Conservation (phyloP, 2,797 vertebrate species). For the Lacerta viridis region DNA sequence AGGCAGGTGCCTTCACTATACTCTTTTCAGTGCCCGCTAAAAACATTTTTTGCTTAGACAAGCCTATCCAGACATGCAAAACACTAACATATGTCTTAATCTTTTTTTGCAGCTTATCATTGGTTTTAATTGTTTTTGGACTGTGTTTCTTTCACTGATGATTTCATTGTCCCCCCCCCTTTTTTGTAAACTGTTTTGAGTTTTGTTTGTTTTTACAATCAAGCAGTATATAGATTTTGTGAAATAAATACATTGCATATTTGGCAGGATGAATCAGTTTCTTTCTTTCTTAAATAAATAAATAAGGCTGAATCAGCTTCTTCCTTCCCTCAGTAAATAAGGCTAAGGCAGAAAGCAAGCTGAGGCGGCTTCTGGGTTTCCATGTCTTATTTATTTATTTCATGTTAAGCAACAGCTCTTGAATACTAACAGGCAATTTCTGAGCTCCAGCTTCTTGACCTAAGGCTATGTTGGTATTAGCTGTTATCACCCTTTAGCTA, state of each 20-base stretch:
- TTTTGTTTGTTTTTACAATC: neutral
- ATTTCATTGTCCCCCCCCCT: too few species aligned
- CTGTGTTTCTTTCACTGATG: too few species aligned
- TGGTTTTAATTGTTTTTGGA: too few species aligned
- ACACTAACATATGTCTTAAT: too few species aligned
- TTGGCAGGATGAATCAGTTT: constrained; percentile 28
- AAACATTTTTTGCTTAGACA: too few species aligned
- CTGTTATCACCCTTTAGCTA: constrained; percentile 71
- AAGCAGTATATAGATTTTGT: too few species aligned
- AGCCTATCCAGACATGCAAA: too few species aligned
- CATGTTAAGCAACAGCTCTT: constrained; percentile 53
- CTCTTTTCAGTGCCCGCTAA: too few species aligned
- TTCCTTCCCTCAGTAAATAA: constrained; percentile 49
- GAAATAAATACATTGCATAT: neutral
- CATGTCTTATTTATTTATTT: constrained; percentile 51
- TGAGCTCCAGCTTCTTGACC: constrained; percentile 68
- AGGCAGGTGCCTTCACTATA: too few species aligned
- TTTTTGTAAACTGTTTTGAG: neutral
- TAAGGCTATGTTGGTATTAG: constrained; percentile 71
- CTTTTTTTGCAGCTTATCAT: too few species aligned
- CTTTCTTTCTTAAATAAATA: constrained; percentile 3
- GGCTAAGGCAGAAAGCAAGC: constrained; percentile 30
- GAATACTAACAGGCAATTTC: constrained; percentile 64
- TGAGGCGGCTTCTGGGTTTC: constrained; percentile 56
- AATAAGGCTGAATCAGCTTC: neutral